Evolutionary conservation across 2,888 invertebrate genomes (phyloP).

Genomic region (Antitype chi): DNA sequence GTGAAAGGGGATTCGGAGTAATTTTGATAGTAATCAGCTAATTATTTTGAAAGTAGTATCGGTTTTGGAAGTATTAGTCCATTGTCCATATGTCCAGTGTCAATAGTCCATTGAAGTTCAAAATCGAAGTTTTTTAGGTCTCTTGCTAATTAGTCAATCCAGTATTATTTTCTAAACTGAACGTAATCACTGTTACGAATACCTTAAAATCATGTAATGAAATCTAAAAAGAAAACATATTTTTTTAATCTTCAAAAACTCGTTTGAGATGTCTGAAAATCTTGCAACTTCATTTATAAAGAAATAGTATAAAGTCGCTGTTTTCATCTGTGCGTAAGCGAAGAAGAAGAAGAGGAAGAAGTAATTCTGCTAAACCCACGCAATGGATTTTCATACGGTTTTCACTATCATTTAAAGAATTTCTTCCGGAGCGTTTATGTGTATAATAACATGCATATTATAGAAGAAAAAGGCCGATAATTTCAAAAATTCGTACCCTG

Average conservation of each 20-base stretch:
- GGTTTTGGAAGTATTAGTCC: neutral
- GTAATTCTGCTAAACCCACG: too few relatives aligned
- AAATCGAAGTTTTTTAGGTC: neutral
- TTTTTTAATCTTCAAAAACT: neutral
- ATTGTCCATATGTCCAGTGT: too few relatives aligned
- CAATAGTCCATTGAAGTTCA: neutral
- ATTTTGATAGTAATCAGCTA: conserved; percentile 3
- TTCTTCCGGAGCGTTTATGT: too few relatives aligned
- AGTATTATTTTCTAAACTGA: neutral
- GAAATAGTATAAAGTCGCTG: too few relatives aligned
- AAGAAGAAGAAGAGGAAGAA: too few relatives aligned
- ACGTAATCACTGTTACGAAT: neutral
- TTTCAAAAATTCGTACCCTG: too few relatives aligned
- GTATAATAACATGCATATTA: too few relatives aligned
- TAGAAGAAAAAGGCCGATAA: too few relatives aligned
- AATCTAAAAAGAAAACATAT: neutral
- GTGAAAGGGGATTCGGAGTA: neutral
- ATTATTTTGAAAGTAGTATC: neutral
- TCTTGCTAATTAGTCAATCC: fast-evolving
- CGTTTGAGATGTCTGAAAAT: neutral
- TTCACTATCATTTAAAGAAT: too few relatives aligned
- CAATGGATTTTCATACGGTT: too few relatives aligned
- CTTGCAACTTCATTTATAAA: neutral
- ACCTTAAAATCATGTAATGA: too few relatives aligned
- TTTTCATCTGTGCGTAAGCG: too few relatives aligned